phyloP scores from a whole-genome alignment of 2,888 invertebrate species.

The Piscicola geometra region DNA sequence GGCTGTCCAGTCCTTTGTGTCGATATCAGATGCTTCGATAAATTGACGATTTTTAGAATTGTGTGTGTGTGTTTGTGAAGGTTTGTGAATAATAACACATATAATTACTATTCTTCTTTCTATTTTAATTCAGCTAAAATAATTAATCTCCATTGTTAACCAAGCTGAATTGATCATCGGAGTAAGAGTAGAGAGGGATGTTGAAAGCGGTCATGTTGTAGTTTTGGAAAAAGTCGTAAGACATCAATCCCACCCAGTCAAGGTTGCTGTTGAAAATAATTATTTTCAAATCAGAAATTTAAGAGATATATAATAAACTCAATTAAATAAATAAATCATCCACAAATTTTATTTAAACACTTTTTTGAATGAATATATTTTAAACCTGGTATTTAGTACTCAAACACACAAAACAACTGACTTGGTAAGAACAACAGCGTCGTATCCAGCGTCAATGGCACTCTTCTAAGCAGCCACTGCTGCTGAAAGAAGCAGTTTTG shows the following conservation, averaged over 20 bases:
- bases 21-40: too few species aligned
- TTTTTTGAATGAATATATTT: too few species aligned
- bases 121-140: too few species aligned
- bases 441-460: not conserved
- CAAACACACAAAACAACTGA: not conserved
- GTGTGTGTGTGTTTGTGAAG: too few species aligned
- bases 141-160: too few species aligned
- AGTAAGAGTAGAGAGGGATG: slow-evolving; percentile 38
- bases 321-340: not conserved
- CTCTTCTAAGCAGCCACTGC: slow-evolving; percentile 14
- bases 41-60: too few species aligned
- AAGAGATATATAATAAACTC: not conserved
- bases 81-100: too few species aligned
- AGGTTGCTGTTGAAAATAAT: not conserved
- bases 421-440: not conserved
- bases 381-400: not conserved
- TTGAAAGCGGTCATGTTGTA: slow-evolving; percentile 43
- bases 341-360: not conserved
- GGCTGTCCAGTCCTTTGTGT: slow-evolving; percentile 28
- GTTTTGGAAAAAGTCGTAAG: not conserved
- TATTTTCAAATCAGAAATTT: not conserved
- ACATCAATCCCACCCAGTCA: not conserved
- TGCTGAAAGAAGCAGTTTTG: slow-evolving; percentile 4
- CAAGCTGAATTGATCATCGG: too few species aligned
- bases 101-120: too few species aligned